These are phyloP conservation scores for Noctilio leporinus DNA, from an alignment of 2,113 vertebrate species.

Conservation along the genomic window DNA sequence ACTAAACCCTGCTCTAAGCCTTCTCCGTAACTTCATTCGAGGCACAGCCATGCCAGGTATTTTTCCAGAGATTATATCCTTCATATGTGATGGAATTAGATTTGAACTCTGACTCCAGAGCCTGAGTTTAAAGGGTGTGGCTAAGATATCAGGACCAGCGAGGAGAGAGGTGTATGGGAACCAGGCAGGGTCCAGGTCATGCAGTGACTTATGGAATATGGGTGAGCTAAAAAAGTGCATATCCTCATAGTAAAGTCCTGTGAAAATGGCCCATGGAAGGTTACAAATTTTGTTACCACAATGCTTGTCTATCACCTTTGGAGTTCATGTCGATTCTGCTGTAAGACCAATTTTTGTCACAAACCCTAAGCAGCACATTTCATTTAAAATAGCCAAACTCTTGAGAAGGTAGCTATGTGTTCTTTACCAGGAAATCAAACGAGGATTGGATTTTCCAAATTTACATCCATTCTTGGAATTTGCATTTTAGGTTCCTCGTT, in stretches of 20 bases:
- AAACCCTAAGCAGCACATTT: not conserved
- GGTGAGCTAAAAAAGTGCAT: not conserved
- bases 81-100: not conserved
- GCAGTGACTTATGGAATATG: not conserved
- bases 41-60: not conserved
- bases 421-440: not conserved
- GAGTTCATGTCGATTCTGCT: not conserved
- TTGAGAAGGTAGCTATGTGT: not conserved
- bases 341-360: not conserved
- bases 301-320: not conserved
- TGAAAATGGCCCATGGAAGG: not conserved
- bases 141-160: not conserved
- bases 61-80: not conserved
- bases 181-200: not conserved
- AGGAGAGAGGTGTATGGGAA: not conserved
- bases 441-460: not conserved
- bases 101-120: not conserved
- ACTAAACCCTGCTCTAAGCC: not conserved
- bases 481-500: slow-evolving; percentile 67
- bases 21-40: not conserved
- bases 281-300: not conserved
- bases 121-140: not conserved
- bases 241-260: not conserved
- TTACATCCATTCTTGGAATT: slow-evolving; percentile 21
- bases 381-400: not conserved